Percentiles rank a stretch among this genome's conserved stretches.
Evolutionary conservation across 2,888 invertebrate species (phyloP).

Genomic region (Polydrusus cervinus): DNA sequence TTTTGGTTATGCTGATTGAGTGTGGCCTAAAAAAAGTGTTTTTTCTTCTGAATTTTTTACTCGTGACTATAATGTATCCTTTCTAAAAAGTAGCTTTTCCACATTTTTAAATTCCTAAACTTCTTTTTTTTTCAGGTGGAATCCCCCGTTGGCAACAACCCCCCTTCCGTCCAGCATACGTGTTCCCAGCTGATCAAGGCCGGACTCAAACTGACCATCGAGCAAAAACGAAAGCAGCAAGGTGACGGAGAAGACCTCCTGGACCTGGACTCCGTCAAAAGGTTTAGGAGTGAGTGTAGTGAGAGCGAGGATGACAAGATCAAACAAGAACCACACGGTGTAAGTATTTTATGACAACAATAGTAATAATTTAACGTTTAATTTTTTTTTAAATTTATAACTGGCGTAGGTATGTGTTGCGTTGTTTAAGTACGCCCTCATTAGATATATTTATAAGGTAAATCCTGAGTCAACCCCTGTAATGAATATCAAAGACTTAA

Average conservation of each 20-base stretch:
- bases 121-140: constrained; percentile 63
- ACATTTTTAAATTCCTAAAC: too few relatives aligned
- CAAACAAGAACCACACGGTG: constrained; percentile 65
- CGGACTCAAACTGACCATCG: constrained; percentile 91
- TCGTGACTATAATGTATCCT: too few relatives aligned
- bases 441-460: too few relatives aligned
- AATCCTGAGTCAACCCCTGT: too few relatives aligned
- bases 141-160: constrained; percentile 70
- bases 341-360: constrained; percentile 58
- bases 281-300: constrained; percentile 70
- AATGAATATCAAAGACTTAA: too few relatives aligned
- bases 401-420: too few relatives aligned
- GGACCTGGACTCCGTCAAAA: constrained; percentile 69
- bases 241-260: constrained; percentile 78
- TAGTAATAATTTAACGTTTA: not conserved
- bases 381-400: too few relatives aligned
- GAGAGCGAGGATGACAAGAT: constrained; percentile 74
- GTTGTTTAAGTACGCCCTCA: too few relatives aligned
- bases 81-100: too few relatives aligned
- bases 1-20: too few relatives aligned
- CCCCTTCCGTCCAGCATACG: constrained; percentile 81
- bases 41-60: too few relatives aligned
- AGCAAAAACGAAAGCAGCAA: constrained; percentile 87
- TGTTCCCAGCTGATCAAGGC: constrained; percentile 93
- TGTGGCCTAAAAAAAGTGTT: too few relatives aligned